Evolutionary conservation across 2,113 vertebrate species (phyloP).

Genomic region (Mus spicilegus): DNA sequence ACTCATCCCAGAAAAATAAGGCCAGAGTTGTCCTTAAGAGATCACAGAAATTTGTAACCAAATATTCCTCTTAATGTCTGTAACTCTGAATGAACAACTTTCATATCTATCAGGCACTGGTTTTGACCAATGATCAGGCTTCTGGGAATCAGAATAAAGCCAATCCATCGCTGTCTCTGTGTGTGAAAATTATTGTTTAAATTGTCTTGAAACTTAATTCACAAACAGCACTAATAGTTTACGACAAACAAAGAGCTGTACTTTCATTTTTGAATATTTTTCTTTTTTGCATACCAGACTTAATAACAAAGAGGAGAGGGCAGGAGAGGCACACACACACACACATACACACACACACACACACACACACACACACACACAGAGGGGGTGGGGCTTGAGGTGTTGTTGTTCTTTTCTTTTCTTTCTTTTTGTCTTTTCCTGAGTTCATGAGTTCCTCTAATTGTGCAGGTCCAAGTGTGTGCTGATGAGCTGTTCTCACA

Average conservation of each 20-base stretch:
- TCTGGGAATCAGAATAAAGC: no score
- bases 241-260: background rate
- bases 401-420: background rate
- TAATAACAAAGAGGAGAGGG: background rate
- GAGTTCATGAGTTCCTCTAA: conserved; percentile 63
- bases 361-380: background rate
- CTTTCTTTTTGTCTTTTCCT: background rate
- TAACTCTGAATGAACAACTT: background rate
- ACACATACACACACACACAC: background rate
- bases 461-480: conserved; percentile 26
- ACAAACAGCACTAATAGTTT: background rate
- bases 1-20: background rate
- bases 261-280: background rate
- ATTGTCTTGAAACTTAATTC: conserved; percentile 34
- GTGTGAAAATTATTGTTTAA: background rate
- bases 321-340: background rate
- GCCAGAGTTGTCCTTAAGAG: background rate
- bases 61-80: background rate
- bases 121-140: background rate
- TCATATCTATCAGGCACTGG: background rate
- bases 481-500: conserved; percentile 55
- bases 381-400: no score
- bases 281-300: conserved; percentile 46
- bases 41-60: background rate
- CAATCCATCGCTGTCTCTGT: background rate